A percentile compares a stretch with the other conserved stretches of the same genome.
Evolutionary conservation across 2,797 vertebrate genomes (phyloP).

Genomic region (Darevskia mixta): DNA sequence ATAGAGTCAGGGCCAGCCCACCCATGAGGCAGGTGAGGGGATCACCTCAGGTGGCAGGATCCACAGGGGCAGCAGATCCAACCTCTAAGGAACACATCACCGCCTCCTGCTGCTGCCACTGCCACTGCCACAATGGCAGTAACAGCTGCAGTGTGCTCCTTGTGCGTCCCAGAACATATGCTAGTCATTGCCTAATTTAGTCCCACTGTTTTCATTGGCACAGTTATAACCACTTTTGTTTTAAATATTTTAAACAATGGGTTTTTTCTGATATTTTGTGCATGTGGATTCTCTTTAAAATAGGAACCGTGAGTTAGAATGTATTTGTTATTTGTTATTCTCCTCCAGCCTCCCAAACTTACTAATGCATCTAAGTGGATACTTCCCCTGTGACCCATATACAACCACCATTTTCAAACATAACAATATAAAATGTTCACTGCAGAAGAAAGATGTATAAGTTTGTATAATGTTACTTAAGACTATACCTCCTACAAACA

Average conservation of each 20-base stretch:
- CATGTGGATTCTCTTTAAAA: slow-evolving; percentile 29
- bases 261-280: background rate
- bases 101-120: too few species aligned
- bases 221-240: slow-evolving; percentile 3
- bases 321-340: background rate
- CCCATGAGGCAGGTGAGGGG: too few species aligned
- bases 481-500: slow-evolving; percentile 29
- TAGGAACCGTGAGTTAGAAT: background rate
- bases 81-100: too few species aligned
- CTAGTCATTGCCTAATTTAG: too few species aligned
- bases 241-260: background rate
- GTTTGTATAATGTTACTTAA: slow-evolving; percentile 42
- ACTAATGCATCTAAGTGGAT: slow-evolving; percentile 26
- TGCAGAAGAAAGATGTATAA: slow-evolving; percentile 29
- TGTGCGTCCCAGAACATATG: too few species aligned
- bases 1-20: too few species aligned
- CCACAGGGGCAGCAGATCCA: too few species aligned
- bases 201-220: too few species aligned
- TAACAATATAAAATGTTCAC: slow-evolving; percentile 23
- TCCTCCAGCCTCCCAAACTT: background rate
- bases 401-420: background rate
- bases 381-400: background rate
- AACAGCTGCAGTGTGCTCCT: too few species aligned
- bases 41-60: too few species aligned
- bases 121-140: too few species aligned